phyloP scores from a whole-genome alignment of 1,140 invertebrate genomes.

The Kradibia gibbosae region DNA sequence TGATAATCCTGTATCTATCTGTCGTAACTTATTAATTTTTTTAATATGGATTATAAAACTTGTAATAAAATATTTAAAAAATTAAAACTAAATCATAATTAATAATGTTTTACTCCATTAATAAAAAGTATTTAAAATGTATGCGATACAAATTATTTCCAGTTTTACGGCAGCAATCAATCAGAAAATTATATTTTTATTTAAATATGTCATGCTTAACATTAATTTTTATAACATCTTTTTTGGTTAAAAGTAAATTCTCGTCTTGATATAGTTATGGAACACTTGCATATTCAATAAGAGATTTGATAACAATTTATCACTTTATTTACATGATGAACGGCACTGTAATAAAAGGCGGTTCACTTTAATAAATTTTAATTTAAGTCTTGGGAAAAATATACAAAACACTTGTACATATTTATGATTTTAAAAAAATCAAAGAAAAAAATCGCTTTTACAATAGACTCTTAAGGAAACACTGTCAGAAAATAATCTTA shows the following conservation, averaged over 20 bases:
- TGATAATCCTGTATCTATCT: too few species aligned
- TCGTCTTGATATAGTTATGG: neutral
- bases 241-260: slow-evolving; percentile 8
- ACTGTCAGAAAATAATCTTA: neutral
- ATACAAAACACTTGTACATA: slow-evolving; percentile 6
- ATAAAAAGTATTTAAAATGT: neutral
- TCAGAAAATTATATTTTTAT: neutral
- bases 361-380: slow-evolving; percentile 22
- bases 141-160: neutral
- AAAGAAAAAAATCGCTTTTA: slow-evolving; percentile 30
- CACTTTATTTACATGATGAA: slow-evolving; percentile 27
- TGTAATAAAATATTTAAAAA: too few species aligned
- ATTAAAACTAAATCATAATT: too few species aligned
- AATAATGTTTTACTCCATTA: too few species aligned
- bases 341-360: slow-evolving; percentile 37
- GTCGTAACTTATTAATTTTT: too few species aligned
- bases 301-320: slow-evolving; percentile 44
- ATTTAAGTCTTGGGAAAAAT: slow-evolving; percentile 27
- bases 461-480: slow-evolving; percentile 5
- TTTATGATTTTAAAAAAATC: slow-evolving; percentile 40
- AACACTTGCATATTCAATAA: slow-evolving; percentile 23
- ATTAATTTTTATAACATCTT: slow-evolving; percentile 23
- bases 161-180: neutral
- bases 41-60: too few species aligned
- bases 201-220: neutral